Conservation (phyloP, 2,888 invertebrate genomes). For the Syritta pipiens region DNA sequence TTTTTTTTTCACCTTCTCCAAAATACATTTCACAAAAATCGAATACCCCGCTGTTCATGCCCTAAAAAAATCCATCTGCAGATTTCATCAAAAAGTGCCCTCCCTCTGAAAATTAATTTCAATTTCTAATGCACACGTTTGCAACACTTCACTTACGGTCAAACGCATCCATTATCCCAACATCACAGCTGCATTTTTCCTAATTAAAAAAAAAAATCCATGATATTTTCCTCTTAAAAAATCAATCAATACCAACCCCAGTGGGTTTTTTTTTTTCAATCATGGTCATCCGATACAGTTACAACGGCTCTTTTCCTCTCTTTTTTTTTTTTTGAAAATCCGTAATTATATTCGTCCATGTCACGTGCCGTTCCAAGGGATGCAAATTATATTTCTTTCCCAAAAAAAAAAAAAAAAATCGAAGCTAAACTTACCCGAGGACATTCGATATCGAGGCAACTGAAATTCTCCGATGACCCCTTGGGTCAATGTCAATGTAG, state of each 20-base stretch:
- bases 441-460: constrained; percentile 55
- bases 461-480: constrained; percentile 51
- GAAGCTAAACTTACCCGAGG: constrained; percentile 59
- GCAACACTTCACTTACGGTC: constrained; percentile 40
- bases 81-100: constrained; percentile 10
- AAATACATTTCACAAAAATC: background rate
- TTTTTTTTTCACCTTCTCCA: too few species aligned
- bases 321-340: constrained; percentile 40
- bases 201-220: constrained; percentile 46
- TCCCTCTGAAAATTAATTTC: constrained; percentile 25
- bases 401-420: too few species aligned
- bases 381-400: constrained; percentile 62
- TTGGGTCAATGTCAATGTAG: constrained; percentile 56
- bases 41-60: constrained; percentile 16
- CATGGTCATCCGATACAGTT: constrained; percentile 67
- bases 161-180: constrained; percentile 42
- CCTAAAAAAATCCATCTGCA: constrained; percentile 7
- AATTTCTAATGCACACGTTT: constrained; percentile 1
- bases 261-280: constrained; percentile 38
- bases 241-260: constrained; percentile 51
- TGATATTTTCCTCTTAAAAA: constrained; percentile 52
- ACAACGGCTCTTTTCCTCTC: constrained; percentile 14
- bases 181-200: constrained; percentile 55
- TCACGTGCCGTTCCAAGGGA: constrained; percentile 64
- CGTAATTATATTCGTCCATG: constrained; percentile 55